Evolutionary conservation across 2,113 vertebrate genomes (phyloP), one percentile per base, ranked within the genome.

Genomic region (Stigmatopora argus): DNA sequence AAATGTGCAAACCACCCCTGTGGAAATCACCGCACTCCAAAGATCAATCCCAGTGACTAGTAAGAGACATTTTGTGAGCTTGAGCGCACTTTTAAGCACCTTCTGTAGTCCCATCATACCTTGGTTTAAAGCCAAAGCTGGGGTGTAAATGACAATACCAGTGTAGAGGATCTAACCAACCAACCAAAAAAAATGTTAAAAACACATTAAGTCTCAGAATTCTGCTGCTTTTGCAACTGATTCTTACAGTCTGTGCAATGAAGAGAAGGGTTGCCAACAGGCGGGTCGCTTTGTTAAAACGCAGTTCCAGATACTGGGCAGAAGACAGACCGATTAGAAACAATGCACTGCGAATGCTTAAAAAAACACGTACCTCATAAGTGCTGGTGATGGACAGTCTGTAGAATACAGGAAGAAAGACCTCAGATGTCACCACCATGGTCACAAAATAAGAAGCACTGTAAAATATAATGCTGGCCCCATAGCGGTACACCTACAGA

Each of bases 101-200:
- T 60, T 9, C 38, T 3, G 14, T 52, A 55, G 78, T 31, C 58
- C 26, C 45, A 45, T 45, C 63, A 17, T 72, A 96, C 96, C 97
- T 93, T 98, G 96, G 88, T 94, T 97, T 84, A 99, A 87, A 77
- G 97, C 96, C 70, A 99, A 90, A 62, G 97, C 96, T 68, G 97
- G 97, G 62, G 93, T 92, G 66, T 97, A 99, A 86, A 99, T 98
- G 72, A 95, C 96, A 61, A 98, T 93, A 74, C 97, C 97, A 53
- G 95, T 97, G 76, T 98, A 98, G 65, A 96, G 86, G 66, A 93
- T 87, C 97, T 98, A 84, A 46, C 5, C 67, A 55, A 74, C n/a
- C n/a, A 41, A 48, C 17, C 46, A 1, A 19, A 48, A 66, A 3
- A 35, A 66, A 17, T 17, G 13, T 48, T 48, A 48, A 49, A 49